Evolutionary conservation across 1,140 invertebrate genomes (phyloP).

Genomic region (Bradynema listronoti): DNA sequence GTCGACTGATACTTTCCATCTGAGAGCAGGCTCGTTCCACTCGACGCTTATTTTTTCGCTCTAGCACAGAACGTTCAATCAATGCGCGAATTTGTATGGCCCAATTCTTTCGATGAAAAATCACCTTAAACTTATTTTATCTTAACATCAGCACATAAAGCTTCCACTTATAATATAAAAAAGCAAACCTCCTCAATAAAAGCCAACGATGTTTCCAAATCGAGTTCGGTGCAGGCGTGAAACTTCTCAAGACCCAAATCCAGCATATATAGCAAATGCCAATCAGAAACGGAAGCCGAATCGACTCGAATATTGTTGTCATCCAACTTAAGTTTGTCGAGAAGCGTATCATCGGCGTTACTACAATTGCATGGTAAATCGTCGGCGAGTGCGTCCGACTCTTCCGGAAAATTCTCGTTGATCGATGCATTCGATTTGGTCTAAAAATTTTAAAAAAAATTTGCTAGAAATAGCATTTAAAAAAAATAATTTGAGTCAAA

Average conservation of each 20-base stretch:
- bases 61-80: slow-evolving; percentile 23
- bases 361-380: slow-evolving; percentile 18
- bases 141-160: too few species aligned
- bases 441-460: too few species aligned
- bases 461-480: too few species aligned
- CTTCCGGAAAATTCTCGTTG: too few species aligned
- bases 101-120: slow-evolving; percentile 20
- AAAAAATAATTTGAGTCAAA: too few species aligned
- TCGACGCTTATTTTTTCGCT: slow-evolving; percentile 13
- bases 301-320: not conserved
- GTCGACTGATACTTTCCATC: slow-evolving; percentile 17
- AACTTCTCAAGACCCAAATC: not conserved
- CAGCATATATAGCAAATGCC: not conserved
- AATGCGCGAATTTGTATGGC: slow-evolving; percentile 28
- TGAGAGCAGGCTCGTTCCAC: slow-evolving; percentile 30
- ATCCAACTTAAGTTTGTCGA: slow-evolving; percentile 17
- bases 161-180: not conserved
- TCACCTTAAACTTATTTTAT: slow-evolving; percentile 10
- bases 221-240: not conserved
- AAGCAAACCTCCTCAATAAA: slow-evolving; percentile 22
- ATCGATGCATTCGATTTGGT: too few species aligned
- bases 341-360: slow-evolving; percentile 22
- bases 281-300: not conserved
- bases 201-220: slow-evolving; percentile 1
- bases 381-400: too few species aligned